A percentile compares a stretch with the other conserved stretches of the same genome.
Evolutionary conservation across 2,797 vertebrate genomes (phyloP).

Genomic region (Pristis pectinata): DNA sequence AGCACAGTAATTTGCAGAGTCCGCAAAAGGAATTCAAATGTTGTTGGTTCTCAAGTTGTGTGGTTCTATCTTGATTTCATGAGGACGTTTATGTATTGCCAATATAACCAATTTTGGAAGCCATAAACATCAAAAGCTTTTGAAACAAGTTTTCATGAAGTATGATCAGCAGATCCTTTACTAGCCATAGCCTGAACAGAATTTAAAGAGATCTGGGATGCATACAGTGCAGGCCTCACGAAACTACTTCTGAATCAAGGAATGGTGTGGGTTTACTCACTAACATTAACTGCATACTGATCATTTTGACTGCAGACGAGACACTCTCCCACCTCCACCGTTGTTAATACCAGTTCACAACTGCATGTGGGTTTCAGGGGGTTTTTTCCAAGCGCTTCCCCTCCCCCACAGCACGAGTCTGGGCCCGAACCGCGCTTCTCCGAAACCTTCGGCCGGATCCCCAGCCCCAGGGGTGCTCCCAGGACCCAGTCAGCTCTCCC

Average conservation of each 20-base stretch:
- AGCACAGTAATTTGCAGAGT: background rate
- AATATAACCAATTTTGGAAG: background rate
- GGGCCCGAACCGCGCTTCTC: background rate
- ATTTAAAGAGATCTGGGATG: background rate
- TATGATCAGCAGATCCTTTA: background rate
- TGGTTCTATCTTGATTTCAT: background rate
- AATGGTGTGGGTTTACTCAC: background rate
- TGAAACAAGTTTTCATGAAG: background rate
- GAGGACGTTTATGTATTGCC: background rate
- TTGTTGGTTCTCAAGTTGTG: background rate
- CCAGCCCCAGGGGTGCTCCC: background rate
- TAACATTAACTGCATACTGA: background rate
- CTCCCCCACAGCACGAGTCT: background rate
- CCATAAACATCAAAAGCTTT: background rate
- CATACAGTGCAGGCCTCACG: background rate
- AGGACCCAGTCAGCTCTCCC: background rate
- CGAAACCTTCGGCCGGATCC: background rate
- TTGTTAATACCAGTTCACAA: background rate
- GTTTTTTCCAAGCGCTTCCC: background rate
- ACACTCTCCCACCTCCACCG: background rate
- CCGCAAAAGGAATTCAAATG: background rate
- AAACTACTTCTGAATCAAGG: background rate
- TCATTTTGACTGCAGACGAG: background rate
- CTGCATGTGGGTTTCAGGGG: conserved; percentile 9
- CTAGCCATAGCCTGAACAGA: background rate